Evolutionary conservation across 2,888 invertebrate species (phyloP), one percentile per base, ranked within the genome.

Genomic region (Venustoraphidia nigricollis): DNA sequence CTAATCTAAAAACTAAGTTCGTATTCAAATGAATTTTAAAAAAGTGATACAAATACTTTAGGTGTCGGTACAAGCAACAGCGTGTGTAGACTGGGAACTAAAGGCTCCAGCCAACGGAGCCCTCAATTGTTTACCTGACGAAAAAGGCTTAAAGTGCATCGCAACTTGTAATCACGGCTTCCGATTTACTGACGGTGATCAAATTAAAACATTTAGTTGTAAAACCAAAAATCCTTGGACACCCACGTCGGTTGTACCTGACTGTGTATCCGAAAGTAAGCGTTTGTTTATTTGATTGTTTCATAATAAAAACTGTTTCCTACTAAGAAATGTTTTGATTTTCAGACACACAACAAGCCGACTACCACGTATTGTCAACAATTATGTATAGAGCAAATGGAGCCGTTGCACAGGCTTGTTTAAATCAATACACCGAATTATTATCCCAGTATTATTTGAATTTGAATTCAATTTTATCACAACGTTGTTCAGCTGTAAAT

Each of bases 81-180:
- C 90, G 10, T 96, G 96, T 59, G 92, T 93, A 1, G 89, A 92
- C 58, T 94, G 94, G 91, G 93, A 95, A 61, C 66, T 96, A 8
- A 83, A 84, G 62, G 80, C 89, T 5, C 93, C 95, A 1, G 83
- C 85, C 0, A 84, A 93, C 64, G 94, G 94, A 42, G 86, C 83
- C 44, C 71, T 93, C 34, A 90, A 91, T 60, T 93, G 93, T 59
- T 67, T 88, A 10, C 83, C 88, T 14, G 84, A 85, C 4, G 89
- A 89, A 49, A 75, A 78, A 58, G 89, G 89, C 48, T 73, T 88
- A 41, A 86, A 91, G 56, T 94, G 93, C 60, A 82, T 90, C 51
- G 92, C 91, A 1, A 89, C 90, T 1, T 93, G 93, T 62, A 87
- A 85, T 58, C 79, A 83, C 35, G 91, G 91, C 11, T 92, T 79